Percentiles rank a stretch among this genome's conserved stretches.
Conservation (phyloP, 2,888 invertebrate genomes). For the Tortricodes alternella region DNA sequence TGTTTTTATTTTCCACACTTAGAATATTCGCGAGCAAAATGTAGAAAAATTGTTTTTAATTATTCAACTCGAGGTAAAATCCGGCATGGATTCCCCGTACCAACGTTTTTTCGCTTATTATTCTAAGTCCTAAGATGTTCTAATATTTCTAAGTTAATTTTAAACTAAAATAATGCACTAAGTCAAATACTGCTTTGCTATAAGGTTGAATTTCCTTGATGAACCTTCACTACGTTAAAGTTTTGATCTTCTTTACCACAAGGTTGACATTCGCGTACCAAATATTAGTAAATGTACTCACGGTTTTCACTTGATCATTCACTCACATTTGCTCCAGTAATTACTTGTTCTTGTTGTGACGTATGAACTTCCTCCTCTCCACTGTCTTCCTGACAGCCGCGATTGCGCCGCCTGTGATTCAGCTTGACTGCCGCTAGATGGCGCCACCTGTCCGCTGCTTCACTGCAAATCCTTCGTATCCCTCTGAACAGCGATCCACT, state of each 20-base stretch:
- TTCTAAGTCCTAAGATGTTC: constrained; percentile 3
- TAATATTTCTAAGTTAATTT: neutral
- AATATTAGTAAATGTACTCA: neutral
- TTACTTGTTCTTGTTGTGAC: neutral
- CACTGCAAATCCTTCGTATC: neutral
- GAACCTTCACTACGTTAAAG: neutral
- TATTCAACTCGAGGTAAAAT: neutral
- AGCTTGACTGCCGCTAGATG: neutral
- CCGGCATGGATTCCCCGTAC: constrained; percentile 22
- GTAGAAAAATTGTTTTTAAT: neutral
- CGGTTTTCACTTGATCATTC: neutral
- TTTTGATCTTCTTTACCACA: neutral
- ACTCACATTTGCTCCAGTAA: neutral
- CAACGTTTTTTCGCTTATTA: constrained; percentile 10
- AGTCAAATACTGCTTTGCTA: neutral
- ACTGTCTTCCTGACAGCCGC: neutral
- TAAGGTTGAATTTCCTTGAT: neutral
- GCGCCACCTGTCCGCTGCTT: neutral
- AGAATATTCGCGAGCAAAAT: neutral
- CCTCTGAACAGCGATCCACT: neutral
- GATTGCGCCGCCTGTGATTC: neutral
- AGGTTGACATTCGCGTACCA: neutral
- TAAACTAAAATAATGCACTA: neutral
- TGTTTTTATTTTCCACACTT: neutral
- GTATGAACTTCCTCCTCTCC: neutral